Conservation (phyloP, 2,888 invertebrate genomes). For the Prenolepis imparis region DNA sequence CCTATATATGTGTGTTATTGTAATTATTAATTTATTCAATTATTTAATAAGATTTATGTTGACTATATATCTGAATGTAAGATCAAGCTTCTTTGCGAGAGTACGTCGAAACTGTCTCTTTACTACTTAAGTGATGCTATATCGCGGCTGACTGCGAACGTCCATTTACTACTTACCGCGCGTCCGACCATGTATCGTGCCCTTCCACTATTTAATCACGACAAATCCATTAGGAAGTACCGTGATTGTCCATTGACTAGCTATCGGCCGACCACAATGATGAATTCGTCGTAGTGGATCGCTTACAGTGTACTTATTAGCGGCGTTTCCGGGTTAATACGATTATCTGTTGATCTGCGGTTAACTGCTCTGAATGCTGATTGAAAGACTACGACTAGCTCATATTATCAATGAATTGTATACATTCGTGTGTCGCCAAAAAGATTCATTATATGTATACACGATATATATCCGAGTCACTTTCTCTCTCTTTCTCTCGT, state of each 20-base stretch:
- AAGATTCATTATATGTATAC: not conserved
- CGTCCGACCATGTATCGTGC: constrained; percentile 26
- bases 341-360: constrained; percentile 37
- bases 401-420: not conserved
- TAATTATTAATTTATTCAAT: not conserved
- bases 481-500: not conserved
- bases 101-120: constrained; percentile 31
- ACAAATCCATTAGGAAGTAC: constrained; percentile 55
- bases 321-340: constrained; percentile 16
- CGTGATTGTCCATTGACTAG: constrained; percentile 57
- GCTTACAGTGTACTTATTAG: constrained; percentile 47
- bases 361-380: constrained; percentile 17
- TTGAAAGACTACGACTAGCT: constrained; percentile 32
- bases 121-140: constrained; percentile 57
- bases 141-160: constrained; percentile 23
- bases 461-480: not conserved
- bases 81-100: not conserved
- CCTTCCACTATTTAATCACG: constrained; percentile 42
- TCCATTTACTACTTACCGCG: constrained; percentile 49
- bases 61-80: not conserved
- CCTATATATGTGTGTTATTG: not conserved
- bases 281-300: constrained; percentile 49
- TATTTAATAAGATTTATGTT: not conserved
- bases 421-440: constrained; percentile 26
- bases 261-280: constrained; percentile 35